Evolutionary conservation across 2,888 invertebrate species (phyloP), one percentile per base, ranked within the genome.

Genomic region (Beris chalybata): DNA sequence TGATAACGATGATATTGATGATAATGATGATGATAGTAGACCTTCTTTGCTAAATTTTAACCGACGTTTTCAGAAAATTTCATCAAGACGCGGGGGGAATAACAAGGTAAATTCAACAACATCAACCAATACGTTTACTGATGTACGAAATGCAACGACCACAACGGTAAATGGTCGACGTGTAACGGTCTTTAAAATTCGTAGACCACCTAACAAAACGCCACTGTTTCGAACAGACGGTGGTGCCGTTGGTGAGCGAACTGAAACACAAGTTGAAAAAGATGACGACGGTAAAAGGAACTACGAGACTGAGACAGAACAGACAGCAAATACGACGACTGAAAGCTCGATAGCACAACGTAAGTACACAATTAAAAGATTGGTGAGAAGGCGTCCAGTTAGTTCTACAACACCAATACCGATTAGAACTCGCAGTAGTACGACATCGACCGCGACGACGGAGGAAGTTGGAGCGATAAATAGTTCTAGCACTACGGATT

Each of bases 1-100:
- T 4, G 71, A 68, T 11, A 64, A 11, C 1, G 71, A 70, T 64
- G 71, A 71, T 12, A 76, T 76, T 52, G 73, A 72, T 1, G 71
- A 75, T 0, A 74, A 52, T 45, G 45, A 48, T 29, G 66, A 61
- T 52, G 22, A 30, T 38, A 61, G 61, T 61, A 50, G 61, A 50
- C 61, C 61, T 15, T 30, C 50, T 5, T 61, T 61, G 61, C 61
- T 61, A 50, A 61, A 61, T 61, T 52, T 61, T 38, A 61, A 61
- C 52, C 61, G 50, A 61, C 61, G 61, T 61, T 61, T 61, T 61
- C 64, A 64, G 54, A 64, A 64, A 30, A 13, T 54, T 43, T 30
- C 64, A 54, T 48, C 64, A 13, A 56, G 61, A 61, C 61, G 61
- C 22, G 61, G 61, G 50, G 61, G 52, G 32, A 38, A 30, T 52